These are phyloP conservation scores for Seira musarum DNA, from an alignment of 2,888 invertebrate species.

Conservation along the genomic window DNA sequence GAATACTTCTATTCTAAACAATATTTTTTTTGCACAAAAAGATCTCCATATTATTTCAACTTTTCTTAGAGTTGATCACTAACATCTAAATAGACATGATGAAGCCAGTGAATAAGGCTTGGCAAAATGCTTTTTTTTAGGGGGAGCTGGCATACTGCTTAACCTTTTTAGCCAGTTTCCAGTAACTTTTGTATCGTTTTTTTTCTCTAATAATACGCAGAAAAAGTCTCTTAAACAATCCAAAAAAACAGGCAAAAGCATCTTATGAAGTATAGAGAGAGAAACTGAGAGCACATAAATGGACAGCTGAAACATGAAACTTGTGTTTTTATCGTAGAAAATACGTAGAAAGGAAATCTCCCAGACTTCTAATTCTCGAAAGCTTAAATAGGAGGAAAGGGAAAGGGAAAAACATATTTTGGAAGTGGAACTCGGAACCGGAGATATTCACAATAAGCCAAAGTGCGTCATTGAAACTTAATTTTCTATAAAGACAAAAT, in stretches of 20 bases:
- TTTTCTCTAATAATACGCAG: conserved; percentile 9
- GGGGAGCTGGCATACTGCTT: background rate
- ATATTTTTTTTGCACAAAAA: conserved; percentile 7
- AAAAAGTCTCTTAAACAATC: conserved; percentile 11
- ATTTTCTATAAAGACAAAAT: background rate
- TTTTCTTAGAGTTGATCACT: conserved; percentile 3
- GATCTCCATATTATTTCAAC: conserved; percentile 16
- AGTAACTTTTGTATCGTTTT: background rate
- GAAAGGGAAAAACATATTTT: background rate
- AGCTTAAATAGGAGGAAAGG: background rate
- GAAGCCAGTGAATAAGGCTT: too few species aligned
- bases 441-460: background rate
- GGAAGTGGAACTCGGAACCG: background rate
- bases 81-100: background rate
- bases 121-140: background rate
- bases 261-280: background rate
- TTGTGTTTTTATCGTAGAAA: background rate
- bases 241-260: background rate
- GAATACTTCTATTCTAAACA: conserved; percentile 12
- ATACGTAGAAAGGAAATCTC: background rate
- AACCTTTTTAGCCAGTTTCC: conserved; percentile 11
- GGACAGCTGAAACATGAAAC: conserved; percentile 11
- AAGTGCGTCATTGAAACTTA: background rate
- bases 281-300: background rate
- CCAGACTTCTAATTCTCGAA: too few species aligned